Evolutionary conservation across 2,888 invertebrate species (phyloP), one percentile per base, ranked within the genome.

Genomic region (Drosophila paracracens): DNA sequence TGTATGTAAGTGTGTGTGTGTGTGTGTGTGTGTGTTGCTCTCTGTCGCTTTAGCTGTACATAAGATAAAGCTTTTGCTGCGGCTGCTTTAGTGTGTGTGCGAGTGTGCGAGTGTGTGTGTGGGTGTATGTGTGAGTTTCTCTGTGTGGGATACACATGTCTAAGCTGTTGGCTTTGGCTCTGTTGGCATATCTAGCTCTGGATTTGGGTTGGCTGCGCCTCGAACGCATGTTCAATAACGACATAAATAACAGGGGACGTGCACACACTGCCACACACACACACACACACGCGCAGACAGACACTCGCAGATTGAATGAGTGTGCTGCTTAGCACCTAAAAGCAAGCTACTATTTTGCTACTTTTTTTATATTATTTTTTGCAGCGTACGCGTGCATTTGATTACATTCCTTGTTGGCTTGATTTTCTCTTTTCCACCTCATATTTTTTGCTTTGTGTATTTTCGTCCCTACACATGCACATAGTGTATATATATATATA

Each of bases 211-310:
- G 87, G 88, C 79, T 84, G 84, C 68, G 81, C 76, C 84, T 87
- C 76, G 71, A 88, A 87, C 88, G 88, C 82, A 88, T 82, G 82
- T 88, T 88, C 88, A 88, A 88, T 89, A 88, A 89, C 89, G 84
- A 88, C 81, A 87, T 88, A 89, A 82, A 82, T 82, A 88, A 85
- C 71, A 73, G 70, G 67, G 56, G 60, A 51, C 60, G 52, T 62
- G 60, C 62, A 57, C 61, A 69, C 59, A 65, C 54, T 64, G 60
- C 57, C 60, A 48, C 54, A 8, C 43, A 11, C 53, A 51, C 36
- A 33, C 25, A 25, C 25, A 25, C 25, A 25, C 25, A 48, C n/a
- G 43, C 6, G 10, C 33, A 33, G 33, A 48, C 21, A 53, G 10
- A 18, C 8, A 25, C 46, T 10, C 8, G 16, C 43, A 11, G 40